Conservation (phyloP, 2,113 vertebrate species). For the Callorhinus ursinus region DNA sequence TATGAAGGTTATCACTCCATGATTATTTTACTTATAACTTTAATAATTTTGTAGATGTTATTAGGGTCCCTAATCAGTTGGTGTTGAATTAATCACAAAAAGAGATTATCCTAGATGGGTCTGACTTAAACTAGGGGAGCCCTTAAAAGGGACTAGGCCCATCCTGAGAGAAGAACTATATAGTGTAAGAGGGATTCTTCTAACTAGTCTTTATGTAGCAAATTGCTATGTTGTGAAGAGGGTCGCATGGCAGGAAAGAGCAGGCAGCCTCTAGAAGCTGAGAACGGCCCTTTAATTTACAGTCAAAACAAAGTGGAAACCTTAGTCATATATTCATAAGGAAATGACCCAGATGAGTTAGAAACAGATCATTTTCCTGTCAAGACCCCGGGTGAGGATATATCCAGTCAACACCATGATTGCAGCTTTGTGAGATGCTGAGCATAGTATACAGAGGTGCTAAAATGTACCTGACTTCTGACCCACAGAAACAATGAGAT, state of each 20-base stretch:
- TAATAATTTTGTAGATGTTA: background rate
- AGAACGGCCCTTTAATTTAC: background rate
- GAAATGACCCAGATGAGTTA: background rate
- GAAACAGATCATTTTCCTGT: background rate
- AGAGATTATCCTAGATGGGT: background rate
- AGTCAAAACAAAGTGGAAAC: background rate
- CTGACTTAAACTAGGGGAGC: background rate
- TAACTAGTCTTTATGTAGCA: background rate
- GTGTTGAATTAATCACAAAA: background rate
- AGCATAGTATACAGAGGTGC: background rate
- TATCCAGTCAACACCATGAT: background rate
- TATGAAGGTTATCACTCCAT: background rate
- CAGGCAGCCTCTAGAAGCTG: background rate
- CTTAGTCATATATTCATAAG: background rate
- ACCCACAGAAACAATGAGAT: background rate
- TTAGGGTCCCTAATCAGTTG: background rate
- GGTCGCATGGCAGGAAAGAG: rapidly evolving
- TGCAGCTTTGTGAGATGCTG: background rate
- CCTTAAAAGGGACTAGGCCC: background rate
- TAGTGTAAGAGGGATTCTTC: background rate
- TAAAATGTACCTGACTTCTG: background rate
- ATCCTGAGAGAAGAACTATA: background rate
- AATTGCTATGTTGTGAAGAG: background rate
- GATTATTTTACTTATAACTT: background rate
- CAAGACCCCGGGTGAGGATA: background rate